Base-by-base conservation (phyloP, 2,888 invertebrate genomes). In the Standfussiana lucernea region DNA sequence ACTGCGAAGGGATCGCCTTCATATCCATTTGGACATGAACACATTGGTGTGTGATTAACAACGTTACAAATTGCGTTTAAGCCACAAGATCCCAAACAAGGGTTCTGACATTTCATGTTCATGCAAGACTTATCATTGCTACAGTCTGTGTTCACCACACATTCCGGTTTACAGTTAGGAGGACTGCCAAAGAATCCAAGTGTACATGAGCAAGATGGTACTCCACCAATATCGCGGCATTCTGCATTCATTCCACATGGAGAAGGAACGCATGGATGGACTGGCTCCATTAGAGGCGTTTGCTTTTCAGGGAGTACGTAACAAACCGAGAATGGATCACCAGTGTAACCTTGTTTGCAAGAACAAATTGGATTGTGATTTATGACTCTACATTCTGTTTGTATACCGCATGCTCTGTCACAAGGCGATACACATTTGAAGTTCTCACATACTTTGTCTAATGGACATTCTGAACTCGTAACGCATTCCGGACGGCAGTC, bases 1-100 rank as follows among this genome's bases (percentile, higher is more conserved):
- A 97, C 96, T 53, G 97, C 97, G 90, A 98, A 98, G 53, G 98
- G 98, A 97, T 98, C 98, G 59, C 98, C 98, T 76, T 97, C 97
- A 89, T 97, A 97, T 66, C 97, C 97, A 74, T 93, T 91, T 6
- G 96, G 95, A 90, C 98, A 98, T 40, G 97, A 97, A 92, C 98
- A 98, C 77, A 98, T 97, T 1, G 98, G 98, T 67, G 97, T 97
- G 92, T 98, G 98, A 92, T 98, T 98, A 28, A 98, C 97, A 13
- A 98, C 98, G 90, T 97, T 97, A 90, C 99, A 99, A 65, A 97
- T 94, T 3, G 99, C 98, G 85, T 97, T 97, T 35, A 97, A 90
- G 24, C 98, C 99, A 90, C 99, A 98, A 45, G 98, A 97, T 65
- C 98, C 98, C 11, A 97, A 97, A 90, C 98, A 98, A 28, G 98